Evolutionary conservation across 2,888 invertebrate genomes (phyloP), one percentile per base, ranked within the genome.

Genomic region (Thereva nobilitata): DNA sequence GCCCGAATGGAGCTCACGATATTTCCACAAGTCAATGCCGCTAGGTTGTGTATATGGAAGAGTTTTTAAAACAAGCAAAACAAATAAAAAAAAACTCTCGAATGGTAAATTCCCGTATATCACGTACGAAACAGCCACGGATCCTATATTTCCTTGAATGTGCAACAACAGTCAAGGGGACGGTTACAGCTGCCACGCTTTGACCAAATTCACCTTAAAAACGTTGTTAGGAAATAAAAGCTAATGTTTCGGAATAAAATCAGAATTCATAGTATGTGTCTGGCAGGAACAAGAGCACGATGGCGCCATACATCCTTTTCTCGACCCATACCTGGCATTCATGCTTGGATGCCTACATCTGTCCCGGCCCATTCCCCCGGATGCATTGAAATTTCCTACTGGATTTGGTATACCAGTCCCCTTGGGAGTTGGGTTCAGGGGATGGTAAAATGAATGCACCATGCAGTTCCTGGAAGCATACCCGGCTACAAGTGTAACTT

Each of bases 161-260:
- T 23, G 34, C 44, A 42, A 5, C 50, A 61, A 45, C 57, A 47
- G 12, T 59, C 47, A 38, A 23, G 41, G 38, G 57, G 61, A 47
- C 44, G 10, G 44, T 68, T 68, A 68, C 68, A 68, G 68, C 66
- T 66, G 67, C 68, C 67, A 54, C 68, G 66, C 47, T 68, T 67
- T 68, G 68, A 68, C 68, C 68, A 54, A 68, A 66, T 68, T 57
- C 63, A 68, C 68, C 68, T 68, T 68, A 66, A 68, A 68, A 68
- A 67, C 68, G 63, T 67, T 67, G 68, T 68, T 66, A 63, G 66
- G 68, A 68, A 66, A 68, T 68, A 68, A 68, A 68, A 68, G 66
- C 66, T 68, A 68, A 68, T 68, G 68, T 68, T 68, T 68, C 67
- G 68, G 68, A 68, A 68, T 68, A 61, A 68, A 68, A 68, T 68